phyloP scores from a whole-genome alignment of 2,888 invertebrate genomes.

The Eretmocerus hayati region DNA sequence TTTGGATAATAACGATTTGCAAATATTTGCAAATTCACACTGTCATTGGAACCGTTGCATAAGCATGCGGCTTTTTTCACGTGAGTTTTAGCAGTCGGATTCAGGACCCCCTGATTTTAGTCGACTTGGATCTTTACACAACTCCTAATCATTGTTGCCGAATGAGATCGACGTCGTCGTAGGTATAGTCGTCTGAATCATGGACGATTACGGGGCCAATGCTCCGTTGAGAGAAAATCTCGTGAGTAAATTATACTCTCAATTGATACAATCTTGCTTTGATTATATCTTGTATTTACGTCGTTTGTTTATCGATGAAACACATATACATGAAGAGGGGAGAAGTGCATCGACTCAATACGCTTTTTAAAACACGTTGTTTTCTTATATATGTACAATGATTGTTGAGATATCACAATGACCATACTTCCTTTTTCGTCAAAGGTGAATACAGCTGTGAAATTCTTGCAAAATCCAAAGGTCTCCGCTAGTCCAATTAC shows the following conservation, averaged over 20 bases:
- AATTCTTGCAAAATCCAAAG: slow-evolving; percentile 80
- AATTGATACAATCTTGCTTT: neutral
- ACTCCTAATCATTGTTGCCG: no score
- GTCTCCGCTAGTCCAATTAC: slow-evolving; percentile 68
- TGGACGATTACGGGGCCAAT: slow-evolving; percentile 34
- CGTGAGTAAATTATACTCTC: slow-evolving; percentile 29
- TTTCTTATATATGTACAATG: no score
- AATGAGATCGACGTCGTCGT: no score
- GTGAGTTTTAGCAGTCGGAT: neutral
- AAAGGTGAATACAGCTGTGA: slow-evolving; percentile 73
- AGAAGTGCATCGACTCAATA: no score
- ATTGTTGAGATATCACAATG: no score
- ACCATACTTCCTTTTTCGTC: neutral
- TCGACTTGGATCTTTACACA: neutral
- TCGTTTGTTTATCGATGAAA: neutral
- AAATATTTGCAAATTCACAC: slow-evolving; percentile 17
- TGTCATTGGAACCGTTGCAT: slow-evolving; percentile 20
- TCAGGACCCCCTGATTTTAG: neutral
- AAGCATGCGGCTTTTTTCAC: slow-evolving; percentile 20
- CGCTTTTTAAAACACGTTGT: no score
- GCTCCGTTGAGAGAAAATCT: slow-evolving; percentile 35
- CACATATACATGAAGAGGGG: neutral
- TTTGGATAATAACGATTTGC: no score
- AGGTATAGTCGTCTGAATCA: no score
- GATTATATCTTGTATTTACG: neutral